Evolutionary conservation across 2,113 vertebrate species (phyloP).

Genomic region (Ammodytes marinus): DNA sequence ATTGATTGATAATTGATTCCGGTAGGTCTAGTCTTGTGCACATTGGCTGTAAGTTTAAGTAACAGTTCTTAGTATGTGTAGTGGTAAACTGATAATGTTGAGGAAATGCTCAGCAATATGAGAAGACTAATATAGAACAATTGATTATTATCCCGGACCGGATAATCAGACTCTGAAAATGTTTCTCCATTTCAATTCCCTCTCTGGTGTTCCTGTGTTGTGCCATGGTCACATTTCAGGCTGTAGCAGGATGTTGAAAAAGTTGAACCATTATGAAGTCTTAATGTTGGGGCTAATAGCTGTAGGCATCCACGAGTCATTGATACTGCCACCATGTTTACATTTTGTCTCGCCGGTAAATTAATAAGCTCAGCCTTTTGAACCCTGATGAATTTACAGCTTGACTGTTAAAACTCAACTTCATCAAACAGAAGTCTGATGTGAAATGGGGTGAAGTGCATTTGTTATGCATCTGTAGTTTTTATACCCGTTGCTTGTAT

Average conservation of each 20-base stretch:
- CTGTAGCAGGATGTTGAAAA: background rate
- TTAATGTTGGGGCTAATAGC: background rate
- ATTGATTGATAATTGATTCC: background rate
- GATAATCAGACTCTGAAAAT: background rate
- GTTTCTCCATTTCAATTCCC: background rate
- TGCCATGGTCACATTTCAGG: background rate
- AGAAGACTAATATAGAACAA: background rate
- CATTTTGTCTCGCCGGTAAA: background rate
- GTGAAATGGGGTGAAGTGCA: background rate
- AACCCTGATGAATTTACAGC: background rate
- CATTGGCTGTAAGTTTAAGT: background rate
- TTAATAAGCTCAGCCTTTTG: no score
- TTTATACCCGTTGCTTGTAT: conserved; percentile 11
- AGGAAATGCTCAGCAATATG: background rate
- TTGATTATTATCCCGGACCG: background rate
- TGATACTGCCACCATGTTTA: background rate
- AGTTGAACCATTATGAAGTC: background rate
- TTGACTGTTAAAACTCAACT: background rate
- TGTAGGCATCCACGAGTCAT: background rate
- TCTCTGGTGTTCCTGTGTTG: background rate
- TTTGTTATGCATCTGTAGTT: background rate
- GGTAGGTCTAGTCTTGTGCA: background rate
- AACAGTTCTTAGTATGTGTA: background rate
- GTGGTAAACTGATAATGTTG: background rate
- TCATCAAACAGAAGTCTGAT: background rate